Base-by-base conservation (phyloP, 1,140 invertebrate species). In the Mycetomoellerius zeteki region DNA sequence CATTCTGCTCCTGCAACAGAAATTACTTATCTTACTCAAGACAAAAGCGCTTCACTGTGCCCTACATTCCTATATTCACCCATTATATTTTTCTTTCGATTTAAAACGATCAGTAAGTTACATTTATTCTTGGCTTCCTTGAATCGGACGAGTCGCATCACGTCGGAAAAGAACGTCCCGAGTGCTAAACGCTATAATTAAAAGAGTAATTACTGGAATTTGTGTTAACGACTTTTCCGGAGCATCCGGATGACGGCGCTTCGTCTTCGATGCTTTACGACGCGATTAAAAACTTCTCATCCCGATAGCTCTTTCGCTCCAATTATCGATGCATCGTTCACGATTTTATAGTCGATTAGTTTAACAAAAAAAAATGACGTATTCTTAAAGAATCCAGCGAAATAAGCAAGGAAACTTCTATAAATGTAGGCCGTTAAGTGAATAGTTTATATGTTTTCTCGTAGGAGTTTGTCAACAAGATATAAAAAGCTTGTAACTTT, bases 141-240 rank as follows among this genome's bases (percentile, higher is more conserved):
- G 21, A 50, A 14, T 50, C 47, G 14, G 47, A 43, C 14, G 6
- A 71, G 19, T 75, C 54, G 24, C 50, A 12, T 58, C 50, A 58
- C 69, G 43, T 82, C 24, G 67, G 43, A 21, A 21, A 43, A n/a
- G 24, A 73, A 24, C 43, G 54, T 19, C 3, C 47, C 69, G 37
- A 60, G 80, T 73, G 69, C 54, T 73, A 84, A 84, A 84, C 27
- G 69, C 7, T 84, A 84, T 75, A 84, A 84, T 84, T 84, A 84
- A 84, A 73, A 75, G 80, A 84, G 80, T 75, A 84, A 84, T 84
- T 84, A 84, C 69, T 24, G n/a, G 37, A 84, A 84, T 84, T 84
- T 84, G 80, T 84, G 69, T 84, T 75, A 84, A 84, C 69, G 80
- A 84, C 80, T 84, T 81, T 75, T 73, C 80, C 54, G 65, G 37